Percentiles rank a stretch among this genome's conserved stretches.
phyloP scores from a whole-genome alignment of 2,888 invertebrate genomes.

The Phytoseiulus persimilis region DNA sequence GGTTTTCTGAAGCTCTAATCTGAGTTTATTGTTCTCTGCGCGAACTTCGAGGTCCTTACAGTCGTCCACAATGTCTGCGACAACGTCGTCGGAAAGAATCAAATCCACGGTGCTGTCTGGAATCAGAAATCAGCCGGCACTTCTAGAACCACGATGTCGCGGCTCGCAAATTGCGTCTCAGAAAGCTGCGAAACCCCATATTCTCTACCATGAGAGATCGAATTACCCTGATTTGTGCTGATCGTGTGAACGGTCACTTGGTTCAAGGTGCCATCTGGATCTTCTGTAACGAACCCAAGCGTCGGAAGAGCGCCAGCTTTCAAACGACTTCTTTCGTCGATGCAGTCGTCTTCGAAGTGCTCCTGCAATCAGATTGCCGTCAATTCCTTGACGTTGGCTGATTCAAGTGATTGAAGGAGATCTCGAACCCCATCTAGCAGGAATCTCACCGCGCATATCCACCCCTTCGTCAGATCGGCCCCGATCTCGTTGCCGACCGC shows the following conservation, averaged over 20 bases:
- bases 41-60: neutral
- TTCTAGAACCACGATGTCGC: too few species aligned
- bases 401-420: too few species aligned
- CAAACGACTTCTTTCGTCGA: constrained; percentile 20
- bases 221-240: neutral
- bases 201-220: too few species aligned
- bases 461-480: constrained; percentile 24
- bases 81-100: constrained; percentile 16
- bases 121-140: neutral
- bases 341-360: constrained; percentile 18
- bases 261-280: neutral
- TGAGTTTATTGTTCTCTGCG: constrained; percentile 10
- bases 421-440: too few species aligned
- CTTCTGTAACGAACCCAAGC: neutral
- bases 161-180: too few species aligned
- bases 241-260: neutral
- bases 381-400: neutral
- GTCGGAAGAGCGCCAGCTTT: constrained; percentile 12
- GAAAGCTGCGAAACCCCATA: neutral
- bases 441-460: constrained; percentile 28
- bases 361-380: neutral
- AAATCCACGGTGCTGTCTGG: neutral
- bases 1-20: neutral
- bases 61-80: constrained; percentile 14
- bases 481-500: neutral